Evolutionary conservation across 2,113 vertebrate genomes (phyloP), one percentile per base, ranked within the genome.

Genomic region (Myotis brandtii): DNA sequence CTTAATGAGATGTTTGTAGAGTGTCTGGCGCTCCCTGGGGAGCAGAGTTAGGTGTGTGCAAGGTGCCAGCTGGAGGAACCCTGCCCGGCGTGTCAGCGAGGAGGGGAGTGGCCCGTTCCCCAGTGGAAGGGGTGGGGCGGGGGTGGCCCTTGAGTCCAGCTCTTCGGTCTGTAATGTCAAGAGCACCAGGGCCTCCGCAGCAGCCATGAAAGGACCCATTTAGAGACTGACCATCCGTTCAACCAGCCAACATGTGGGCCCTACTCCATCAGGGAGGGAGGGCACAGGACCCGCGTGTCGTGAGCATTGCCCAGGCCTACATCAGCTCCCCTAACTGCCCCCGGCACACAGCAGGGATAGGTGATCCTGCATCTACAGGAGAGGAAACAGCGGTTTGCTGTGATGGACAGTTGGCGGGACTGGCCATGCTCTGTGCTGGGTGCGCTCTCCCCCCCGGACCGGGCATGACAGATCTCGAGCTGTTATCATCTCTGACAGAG

Each of bases 1-100:
- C 79, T 48, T 82, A 73, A 85, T 11, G 76, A 96, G 90, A 21
- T 87, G 92, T 95, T 91, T 89, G 83, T 50, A 25, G 64, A 20
- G 17, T 0, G 8, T 17, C n/a, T 32, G 18, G 18, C 10, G 43
- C 40, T 89, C 92, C 66, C 77, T 0, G 2, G 92, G 67, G 95
- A 56, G 40, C 48, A 79, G 77, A 27, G 5, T 81, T 0, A 2
- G 6, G 34, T 0, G 0, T 0, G 5, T 6, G 23, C 23, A 46
- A 21, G 43, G 11, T 27, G 69, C 46, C 25, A 3, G 17, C 37
- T 6, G 1, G 64, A 69, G 52, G 52, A 16, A 23, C n/a, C 10
- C 2, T 0, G 20, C 18, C 0, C 14, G 73, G 43, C 17, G 4
- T 12, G 1, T 12, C 1, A 0, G 64, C 37, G 1, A 77, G 40